Evolutionary conservation across 2,113 vertebrate species (phyloP).

Genomic region (Ageneiosus marmoratus): DNA sequence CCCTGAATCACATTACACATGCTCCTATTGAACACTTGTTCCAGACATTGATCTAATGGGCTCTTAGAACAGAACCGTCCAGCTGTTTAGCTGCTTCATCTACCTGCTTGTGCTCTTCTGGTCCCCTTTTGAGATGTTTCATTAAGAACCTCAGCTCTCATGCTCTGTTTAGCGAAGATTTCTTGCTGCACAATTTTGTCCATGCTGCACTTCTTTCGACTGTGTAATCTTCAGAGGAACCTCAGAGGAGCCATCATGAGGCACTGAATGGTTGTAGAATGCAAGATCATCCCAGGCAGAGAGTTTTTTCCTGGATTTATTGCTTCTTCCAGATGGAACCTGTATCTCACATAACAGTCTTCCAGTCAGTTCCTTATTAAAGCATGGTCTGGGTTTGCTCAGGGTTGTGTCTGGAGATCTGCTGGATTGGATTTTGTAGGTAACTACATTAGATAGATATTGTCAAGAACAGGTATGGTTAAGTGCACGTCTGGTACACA

Average conservation of each 20-base stretch:
- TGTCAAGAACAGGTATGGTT: not conserved
- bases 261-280: conserved; percentile 9
- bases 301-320: conserved; percentile 13
- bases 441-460: not conserved
- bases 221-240: conserved; percentile 47
- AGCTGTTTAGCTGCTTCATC: conserved; percentile 20
- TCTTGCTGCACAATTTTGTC: conserved; percentile 1
- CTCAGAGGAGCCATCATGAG: conserved; percentile 30
- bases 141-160: not conserved
- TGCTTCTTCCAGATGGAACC: not conserved
- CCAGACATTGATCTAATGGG: conserved; percentile 30
- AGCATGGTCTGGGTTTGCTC: conserved; percentile 1
- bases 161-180: not conserved
- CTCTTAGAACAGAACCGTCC: conserved; percentile 3
- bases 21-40: conserved; percentile 13
- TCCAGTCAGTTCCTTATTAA: not conserved
- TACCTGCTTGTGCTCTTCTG: not conserved
- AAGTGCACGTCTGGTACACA: too few relatives aligned
- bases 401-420: conserved; percentile 8
- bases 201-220: conserved; percentile 6
- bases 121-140: not conserved
- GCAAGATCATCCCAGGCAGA: not conserved
- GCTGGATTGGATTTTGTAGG: not conserved
- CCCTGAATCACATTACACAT: conserved; percentile 23
- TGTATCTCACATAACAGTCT: not conserved